phyloP scores from a whole-genome alignment of 2,113 vertebrate genomes.

The Alectura lathami region DNA sequence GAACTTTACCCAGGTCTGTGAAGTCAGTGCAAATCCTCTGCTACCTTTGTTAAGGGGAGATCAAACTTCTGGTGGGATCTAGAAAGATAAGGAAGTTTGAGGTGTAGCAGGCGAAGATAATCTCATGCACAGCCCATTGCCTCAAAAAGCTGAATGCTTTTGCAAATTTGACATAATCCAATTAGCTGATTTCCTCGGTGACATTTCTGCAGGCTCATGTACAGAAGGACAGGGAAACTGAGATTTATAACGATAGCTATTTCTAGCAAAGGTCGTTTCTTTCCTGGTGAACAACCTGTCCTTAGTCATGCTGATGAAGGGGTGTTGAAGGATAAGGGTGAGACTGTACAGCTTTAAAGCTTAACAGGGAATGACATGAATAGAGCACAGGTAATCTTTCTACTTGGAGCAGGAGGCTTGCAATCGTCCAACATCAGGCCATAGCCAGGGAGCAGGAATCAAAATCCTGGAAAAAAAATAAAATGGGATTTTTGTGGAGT shows the following conservation, averaged over 20 bases:
- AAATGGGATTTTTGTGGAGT: neutral
- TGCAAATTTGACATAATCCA: neutral
- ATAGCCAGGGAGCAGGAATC: neutral
- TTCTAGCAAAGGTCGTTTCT: slow-evolving; percentile 61
- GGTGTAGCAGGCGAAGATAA: neutral
- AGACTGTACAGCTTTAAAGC: slow-evolving; percentile 2
- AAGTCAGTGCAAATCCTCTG: neutral
- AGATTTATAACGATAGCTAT: slow-evolving; percentile 42
- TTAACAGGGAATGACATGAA: neutral
- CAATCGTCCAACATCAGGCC: neutral
- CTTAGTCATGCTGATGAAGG: slow-evolving; percentile 43
- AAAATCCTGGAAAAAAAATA: neutral
- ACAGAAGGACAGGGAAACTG: neutral
- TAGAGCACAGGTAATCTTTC: neutral
- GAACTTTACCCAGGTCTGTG: neutral
- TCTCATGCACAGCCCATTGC: neutral
- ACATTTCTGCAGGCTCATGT: slow-evolving; percentile 35
- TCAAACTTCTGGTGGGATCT: neutral
- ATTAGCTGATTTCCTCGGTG: slow-evolving; percentile 20
- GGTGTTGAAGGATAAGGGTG: neutral
- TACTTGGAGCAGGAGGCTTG: neutral
- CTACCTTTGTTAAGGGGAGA: neutral
- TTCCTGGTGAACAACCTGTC: slow-evolving; percentile 43
- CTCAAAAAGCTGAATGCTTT: neutral
- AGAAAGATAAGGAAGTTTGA: neutral